Evolutionary conservation across 2,797 vertebrate genomes (phyloP), one percentile per base, ranked within the genome.

Genomic region (Rhadinocentrus ornatus): DNA sequence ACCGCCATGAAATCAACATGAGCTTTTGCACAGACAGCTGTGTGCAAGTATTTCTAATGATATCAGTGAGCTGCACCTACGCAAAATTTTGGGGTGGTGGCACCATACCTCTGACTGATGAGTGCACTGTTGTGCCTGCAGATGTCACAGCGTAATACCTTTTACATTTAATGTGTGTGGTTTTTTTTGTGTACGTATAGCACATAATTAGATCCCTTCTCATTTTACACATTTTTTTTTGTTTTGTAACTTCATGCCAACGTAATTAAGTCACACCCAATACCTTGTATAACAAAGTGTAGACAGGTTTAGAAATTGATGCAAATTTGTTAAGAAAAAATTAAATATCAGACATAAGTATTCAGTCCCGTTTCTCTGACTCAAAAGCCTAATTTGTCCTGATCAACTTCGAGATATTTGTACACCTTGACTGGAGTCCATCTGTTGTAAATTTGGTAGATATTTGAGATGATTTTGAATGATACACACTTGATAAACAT

Each of bases 1-100:
- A 22, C 66, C 66, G n/a, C 71, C 72, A 77, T 75, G 82, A 86
- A 80, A 81, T 79, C 66, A 64, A 31, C 77, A 52, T 9, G 60
- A 71, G 77, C 53, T 69, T 41, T 58, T 29, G 50, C 64, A 64
- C 66, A 71, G 65, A 41, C 68, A 56, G 62, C 69, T 66, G 62
- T 67, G 73, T 68, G 58, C 18, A 44, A 67, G 65, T 41, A 54
- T 53, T 73, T 66, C 41, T 76, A 82, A 85, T 80, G 66, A 84
- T 77, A 88, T 88, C 82, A 81, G 66, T 54, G 54, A 84, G 59
- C 75, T 72, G 59, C 84, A 52, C 85, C 82, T 63, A 81, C 72
- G 37, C 83, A 75, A 11, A 46, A 48, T 69, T 78, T 63, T 18
- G 24, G 24, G 1, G 58, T 55, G 34, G 27, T 46, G 48, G 55